Evolutionary conservation across 2,797 vertebrate genomes (phyloP), one percentile per base, ranked within the genome.

Genomic region (Sebastes cheni): DNA sequence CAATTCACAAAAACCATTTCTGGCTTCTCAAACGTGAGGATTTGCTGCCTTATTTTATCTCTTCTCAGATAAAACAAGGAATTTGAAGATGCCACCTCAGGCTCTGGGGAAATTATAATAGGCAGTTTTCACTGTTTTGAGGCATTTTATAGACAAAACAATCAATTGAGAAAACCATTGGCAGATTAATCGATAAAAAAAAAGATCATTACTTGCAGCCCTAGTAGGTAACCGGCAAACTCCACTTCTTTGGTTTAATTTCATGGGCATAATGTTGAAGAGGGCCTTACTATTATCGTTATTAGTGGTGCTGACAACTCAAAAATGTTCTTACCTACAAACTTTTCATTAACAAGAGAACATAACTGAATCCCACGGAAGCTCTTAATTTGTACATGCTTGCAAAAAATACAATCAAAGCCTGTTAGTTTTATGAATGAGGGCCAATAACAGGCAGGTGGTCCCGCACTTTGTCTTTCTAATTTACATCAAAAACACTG

Each of bases 401-500:
- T 39, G n/a, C 11, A 27, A 66, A 39, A 39, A 4, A 62, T 23
- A 10, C 71, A 62, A 30, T 61, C 2, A n/a, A 22, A 46, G 65
- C 56, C 39, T 7, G 8, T 9, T 5, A 10, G 34, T 62, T 79
- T 61, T 39, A 75, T 71, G 46, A 59, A 69, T 32, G 18, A 67
- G 23, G 23, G 22, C 39, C 22, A 54, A n/a, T 5, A 4, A 36
- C 27, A 60, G 54, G 13, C 36, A 46, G 22, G 4, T n/a, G 13
- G 30, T 27, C 3, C 5, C 39, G 20, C 56, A 62, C 56, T 67
- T 67, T 56, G n/a, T 13, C 25, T 29, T 60, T 9, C 14, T 20
- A 58, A 69, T 56, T 69, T 42, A 62, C n/a, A 77, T 75, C 67
- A 59, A 60, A 16, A 20, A 62, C 58, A 73, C 20, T 52, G 42